phyloP scores from a whole-genome alignment of 2,888 invertebrate species.

The Operophtera brumata region DNA sequence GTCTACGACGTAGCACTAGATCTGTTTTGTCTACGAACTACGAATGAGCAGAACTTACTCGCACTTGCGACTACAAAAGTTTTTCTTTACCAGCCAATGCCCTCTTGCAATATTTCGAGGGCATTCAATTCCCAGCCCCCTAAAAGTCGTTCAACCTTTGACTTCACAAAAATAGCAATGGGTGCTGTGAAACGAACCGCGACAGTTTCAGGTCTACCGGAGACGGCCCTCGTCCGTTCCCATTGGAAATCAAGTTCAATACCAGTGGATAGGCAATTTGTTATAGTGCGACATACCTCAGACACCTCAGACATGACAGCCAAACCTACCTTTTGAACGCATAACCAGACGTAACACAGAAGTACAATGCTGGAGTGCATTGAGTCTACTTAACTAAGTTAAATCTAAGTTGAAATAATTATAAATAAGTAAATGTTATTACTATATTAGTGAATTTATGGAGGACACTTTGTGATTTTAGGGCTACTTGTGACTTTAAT shows the following conservation, averaged over 20 bases:
- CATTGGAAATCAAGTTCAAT: conserved; percentile 66
- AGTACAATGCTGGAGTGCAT: too few species aligned
- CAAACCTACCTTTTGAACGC: not conserved
- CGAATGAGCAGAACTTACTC: too few species aligned
- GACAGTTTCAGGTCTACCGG: conserved; percentile 71
- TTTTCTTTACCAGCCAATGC: too few species aligned
- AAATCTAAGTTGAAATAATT: too few species aligned
- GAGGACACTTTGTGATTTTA: too few species aligned
- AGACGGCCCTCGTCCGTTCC: conserved; percentile 61
- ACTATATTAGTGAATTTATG: too few species aligned
- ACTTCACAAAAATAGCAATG: conserved; percentile 63
- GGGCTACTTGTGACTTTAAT: too few species aligned
- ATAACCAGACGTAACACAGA: too few species aligned
- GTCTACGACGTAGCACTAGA: not conserved
- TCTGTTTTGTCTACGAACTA: too few species aligned
- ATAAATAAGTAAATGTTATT: too few species aligned
- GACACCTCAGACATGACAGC: not conserved
- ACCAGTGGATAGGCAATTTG: conserved; percentile 42
- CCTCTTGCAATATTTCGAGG: conserved; percentile 5
- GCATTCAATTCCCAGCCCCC: conserved; percentile 29
- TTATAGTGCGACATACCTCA: not conserved
- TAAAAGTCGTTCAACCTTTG: conserved; percentile 53
- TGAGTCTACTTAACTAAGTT: too few species aligned
- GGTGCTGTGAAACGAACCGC: conserved; percentile 67
- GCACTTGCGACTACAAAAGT: too few species aligned